Percentiles rank a stretch among this genome's conserved stretches.
Conservation (phyloP, 53 echinoderm and acorn worm species). For the Actinopyga echinites region DNA sequence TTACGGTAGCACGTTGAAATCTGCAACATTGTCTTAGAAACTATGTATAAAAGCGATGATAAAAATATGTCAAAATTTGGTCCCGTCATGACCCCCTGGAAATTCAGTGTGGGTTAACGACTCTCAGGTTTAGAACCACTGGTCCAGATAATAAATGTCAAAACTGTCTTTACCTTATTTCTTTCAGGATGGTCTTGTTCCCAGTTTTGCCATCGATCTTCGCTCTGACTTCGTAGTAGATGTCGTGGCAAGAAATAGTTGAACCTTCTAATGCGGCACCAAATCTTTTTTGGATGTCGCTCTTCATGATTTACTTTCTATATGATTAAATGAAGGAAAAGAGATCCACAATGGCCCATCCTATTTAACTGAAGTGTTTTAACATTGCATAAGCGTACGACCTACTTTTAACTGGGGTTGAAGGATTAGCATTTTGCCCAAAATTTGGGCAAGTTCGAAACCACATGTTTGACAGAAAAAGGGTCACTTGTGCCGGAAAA, state of each 20-base stretch:
- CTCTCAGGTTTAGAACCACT: too few relatives aligned
- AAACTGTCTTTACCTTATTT: slow-evolving; percentile 48
- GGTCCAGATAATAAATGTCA: not conserved
- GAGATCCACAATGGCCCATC: too few relatives aligned
- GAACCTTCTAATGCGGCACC: slow-evolving; percentile 34
- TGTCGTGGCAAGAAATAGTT: slow-evolving; percentile 65
- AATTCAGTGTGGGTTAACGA: not conserved
- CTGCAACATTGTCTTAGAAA: not conserved
- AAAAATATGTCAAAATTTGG: not conserved
- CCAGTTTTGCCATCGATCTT: slow-evolving; percentile 62
- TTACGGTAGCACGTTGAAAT: too few relatives aligned
- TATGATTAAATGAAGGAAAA: too few relatives aligned
- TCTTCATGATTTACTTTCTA: too few relatives aligned
- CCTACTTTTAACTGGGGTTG: too few relatives aligned
- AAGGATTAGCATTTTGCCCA: too few relatives aligned
- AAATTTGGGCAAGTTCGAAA: too few relatives aligned
- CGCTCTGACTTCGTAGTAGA: slow-evolving; percentile 63
- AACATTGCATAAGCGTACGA: too few relatives aligned
- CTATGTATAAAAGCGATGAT: not conserved
- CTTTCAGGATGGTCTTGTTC: slow-evolving; percentile 60
- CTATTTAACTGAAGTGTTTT: too few relatives aligned
- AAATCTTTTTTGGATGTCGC: not conserved
- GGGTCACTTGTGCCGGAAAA: too few relatives aligned
- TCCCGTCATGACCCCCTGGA: not conserved
- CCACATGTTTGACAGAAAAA: too few relatives aligned